Percentiles rank a stretch among this genome's conserved stretches.
Conservation (phyloP, 1,140 invertebrate genomes). For the Dendrolimus punctatus region DNA sequence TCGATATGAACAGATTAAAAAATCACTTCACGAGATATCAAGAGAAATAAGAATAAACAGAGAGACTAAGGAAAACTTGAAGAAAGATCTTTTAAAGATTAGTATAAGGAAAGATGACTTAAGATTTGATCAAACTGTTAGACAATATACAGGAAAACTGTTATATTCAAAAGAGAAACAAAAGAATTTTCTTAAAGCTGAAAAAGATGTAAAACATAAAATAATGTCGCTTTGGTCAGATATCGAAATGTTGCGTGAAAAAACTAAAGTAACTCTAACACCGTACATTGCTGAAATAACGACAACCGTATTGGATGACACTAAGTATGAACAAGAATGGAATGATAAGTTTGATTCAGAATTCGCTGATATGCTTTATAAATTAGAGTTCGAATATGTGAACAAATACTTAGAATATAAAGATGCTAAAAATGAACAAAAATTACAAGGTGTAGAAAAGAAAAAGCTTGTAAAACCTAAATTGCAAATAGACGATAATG, state of each 20-base stretch:
- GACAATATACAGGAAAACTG: slow-evolving; percentile 46
- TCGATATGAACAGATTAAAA: slow-evolving; percentile 26
- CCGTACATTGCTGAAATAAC: slow-evolving; percentile 26
- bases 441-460: slow-evolving; percentile 13
- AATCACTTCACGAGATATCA: slow-evolving; percentile 21
- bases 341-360: slow-evolving; percentile 37
- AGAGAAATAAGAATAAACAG: slow-evolving; percentile 40
- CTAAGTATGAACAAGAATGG: slow-evolving; percentile 38
- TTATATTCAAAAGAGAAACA: slow-evolving; percentile 41
- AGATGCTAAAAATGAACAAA: slow-evolving; percentile 26
- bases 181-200: slow-evolving; percentile 23
- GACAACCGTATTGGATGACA: slow-evolving; percentile 18
- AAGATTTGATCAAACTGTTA: slow-evolving; percentile 44
- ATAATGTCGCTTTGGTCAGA: slow-evolving; percentile 47
- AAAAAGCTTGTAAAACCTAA: slow-evolving; percentile 39
- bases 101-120: slow-evolving; percentile 36
- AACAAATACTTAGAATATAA: slow-evolving; percentile 50
- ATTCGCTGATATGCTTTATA: slow-evolving; percentile 45
- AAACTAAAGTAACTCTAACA: slow-evolving; percentile 23
- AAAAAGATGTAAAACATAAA: slow-evolving; percentile 36
- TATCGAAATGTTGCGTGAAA: slow-evolving; percentile 46
- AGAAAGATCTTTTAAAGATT: slow-evolving; percentile 39
- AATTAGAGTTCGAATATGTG: slow-evolving; percentile 50
- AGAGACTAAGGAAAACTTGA: slow-evolving; percentile 46
- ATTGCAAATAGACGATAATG: slow-evolving; percentile 39